A percentile compares a stretch with the other conserved stretches of the same genome.
Conservation (phyloP, 2,113 vertebrate genomes). For the Rhea pennata region DNA sequence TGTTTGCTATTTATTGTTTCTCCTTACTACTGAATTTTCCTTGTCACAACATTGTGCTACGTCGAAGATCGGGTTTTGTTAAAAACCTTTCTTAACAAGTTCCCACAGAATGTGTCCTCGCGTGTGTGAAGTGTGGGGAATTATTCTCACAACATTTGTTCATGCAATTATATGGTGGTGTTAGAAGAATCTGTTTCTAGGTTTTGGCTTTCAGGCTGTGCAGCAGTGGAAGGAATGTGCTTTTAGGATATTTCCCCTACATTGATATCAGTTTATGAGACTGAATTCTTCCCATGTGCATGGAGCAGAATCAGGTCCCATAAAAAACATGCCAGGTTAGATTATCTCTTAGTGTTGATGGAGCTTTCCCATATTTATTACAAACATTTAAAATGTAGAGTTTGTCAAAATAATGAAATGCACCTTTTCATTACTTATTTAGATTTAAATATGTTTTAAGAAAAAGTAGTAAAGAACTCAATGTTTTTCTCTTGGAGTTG, state of each 20-base stretch:
- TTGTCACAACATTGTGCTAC: not conserved
- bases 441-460: not conserved
- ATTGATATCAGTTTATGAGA: not conserved
- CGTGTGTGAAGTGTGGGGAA: not conserved
- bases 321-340: not conserved
- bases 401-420: not conserved
- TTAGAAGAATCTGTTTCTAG: not conserved
- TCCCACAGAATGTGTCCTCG: not conserved
- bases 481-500: not conserved
- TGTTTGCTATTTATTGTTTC: not conserved
- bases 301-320: not conserved
- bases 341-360: not conserved
- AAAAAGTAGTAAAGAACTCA: not conserved
- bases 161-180: too few relatives aligned
- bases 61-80: not conserved
- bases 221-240: not conserved
- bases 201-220: not conserved
- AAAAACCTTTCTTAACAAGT: not conserved
- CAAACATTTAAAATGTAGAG: not conserved
- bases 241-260: not conserved
- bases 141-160: not conserved
- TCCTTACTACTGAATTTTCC: not conserved
- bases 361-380: not conserved
- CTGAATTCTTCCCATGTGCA: not conserved
- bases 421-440: not conserved